Conservation (phyloP, 2,888 invertebrate species). For the Lysandra bellargus region DNA sequence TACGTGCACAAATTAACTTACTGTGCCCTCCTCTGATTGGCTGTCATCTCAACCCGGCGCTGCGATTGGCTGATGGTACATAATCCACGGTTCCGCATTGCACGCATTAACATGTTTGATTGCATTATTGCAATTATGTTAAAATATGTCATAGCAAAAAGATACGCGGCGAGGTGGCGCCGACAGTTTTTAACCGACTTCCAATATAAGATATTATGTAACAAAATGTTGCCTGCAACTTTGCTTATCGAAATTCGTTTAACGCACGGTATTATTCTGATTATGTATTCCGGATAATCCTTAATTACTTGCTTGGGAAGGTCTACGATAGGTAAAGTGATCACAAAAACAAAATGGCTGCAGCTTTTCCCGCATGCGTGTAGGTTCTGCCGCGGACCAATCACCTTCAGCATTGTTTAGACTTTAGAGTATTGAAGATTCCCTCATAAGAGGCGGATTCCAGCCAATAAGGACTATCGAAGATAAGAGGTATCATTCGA, state of each 20-base stretch:
- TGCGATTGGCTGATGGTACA: background rate
- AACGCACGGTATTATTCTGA: too few species aligned
- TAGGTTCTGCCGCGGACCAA: background rate
- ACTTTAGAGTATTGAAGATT: background rate
- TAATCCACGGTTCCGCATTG: constrained; percentile 27
- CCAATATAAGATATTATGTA: background rate
- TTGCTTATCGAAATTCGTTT: background rate
- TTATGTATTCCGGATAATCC: background rate
- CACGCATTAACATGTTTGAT: constrained; percentile 22
- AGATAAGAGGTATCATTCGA: background rate
- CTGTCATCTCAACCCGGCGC: background rate
- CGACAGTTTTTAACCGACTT: background rate
- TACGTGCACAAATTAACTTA: constrained; percentile 12
- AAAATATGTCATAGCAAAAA: constrained; percentile 23
- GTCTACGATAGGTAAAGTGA: background rate
- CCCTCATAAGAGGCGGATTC: background rate
- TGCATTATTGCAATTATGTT: constrained; percentile 24
- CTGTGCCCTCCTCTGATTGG: background rate
- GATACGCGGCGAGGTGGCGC: background rate
- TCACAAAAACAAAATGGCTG: background rate
- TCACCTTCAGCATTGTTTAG: background rate
- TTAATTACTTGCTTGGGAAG: background rate
- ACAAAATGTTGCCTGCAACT: background rate
- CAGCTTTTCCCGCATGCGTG: background rate
- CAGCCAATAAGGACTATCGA: background rate